phyloP scores from a whole-genome alignment of 2,113 vertebrate species.

The Callorhinus ursinus region DNA sequence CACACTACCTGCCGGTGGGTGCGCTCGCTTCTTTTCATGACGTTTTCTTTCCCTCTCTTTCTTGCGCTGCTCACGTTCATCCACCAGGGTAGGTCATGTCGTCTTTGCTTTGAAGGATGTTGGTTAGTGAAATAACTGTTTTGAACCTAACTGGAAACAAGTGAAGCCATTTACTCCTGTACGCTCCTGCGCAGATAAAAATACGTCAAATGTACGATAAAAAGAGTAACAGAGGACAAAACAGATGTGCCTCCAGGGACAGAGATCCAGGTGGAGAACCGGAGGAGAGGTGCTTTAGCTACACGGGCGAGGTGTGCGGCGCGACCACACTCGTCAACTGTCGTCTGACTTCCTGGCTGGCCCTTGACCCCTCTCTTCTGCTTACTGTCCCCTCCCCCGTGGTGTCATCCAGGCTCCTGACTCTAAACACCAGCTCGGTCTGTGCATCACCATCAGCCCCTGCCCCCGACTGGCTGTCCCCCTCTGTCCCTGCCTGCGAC shows the following conservation, averaged over 20 bases:
- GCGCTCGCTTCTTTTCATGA: background rate
- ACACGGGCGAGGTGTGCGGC: accelerated
- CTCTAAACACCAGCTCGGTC: background rate
- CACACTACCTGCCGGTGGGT: background rate
- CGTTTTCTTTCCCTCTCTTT: background rate
- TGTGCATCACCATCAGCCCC: background rate
- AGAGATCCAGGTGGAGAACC: background rate
- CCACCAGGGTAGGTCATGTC: background rate
- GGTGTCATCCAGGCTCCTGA: background rate
- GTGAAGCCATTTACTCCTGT: background rate
- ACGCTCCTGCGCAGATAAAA: background rate
- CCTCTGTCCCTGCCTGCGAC: no score
- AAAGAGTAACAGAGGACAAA: background rate
- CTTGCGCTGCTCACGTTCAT: background rate
- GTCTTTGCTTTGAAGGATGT: background rate
- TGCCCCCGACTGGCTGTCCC: background rate
- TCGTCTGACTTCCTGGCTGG: background rate
- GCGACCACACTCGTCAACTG: accelerated
- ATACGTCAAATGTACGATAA: background rate
- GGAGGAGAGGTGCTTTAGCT: background rate
- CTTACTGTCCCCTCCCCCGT: background rate
- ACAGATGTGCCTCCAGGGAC: background rate
- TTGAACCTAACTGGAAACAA: background rate
- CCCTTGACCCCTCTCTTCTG: background rate
- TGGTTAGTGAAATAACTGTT: background rate